Conservation (phyloP, 1,140 invertebrate species). For the Bombus soroeensis region DNA sequence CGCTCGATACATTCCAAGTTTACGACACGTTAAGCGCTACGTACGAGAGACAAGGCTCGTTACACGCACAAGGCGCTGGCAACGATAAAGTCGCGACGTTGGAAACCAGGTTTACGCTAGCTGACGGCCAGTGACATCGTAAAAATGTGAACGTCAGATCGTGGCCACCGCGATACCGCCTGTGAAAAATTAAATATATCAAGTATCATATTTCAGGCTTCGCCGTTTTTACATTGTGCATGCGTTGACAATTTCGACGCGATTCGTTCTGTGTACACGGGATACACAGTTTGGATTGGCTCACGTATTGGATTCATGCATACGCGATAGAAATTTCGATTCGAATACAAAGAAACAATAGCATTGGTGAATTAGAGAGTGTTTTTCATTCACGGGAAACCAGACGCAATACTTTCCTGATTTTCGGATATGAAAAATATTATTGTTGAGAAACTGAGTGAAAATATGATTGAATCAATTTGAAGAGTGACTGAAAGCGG, state of each 20-base stretch:
- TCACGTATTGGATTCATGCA: constrained; percentile 19
- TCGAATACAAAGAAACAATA: not conserved
- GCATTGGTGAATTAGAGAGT: not conserved
- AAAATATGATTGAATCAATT: not conserved
- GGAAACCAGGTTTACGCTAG: not conserved
- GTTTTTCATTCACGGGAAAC: not conserved
- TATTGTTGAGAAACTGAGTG: no score
- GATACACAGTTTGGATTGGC: constrained; percentile 10
- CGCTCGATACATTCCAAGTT: not conserved
- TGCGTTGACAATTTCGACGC: constrained; percentile 6
- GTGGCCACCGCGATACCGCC: not conserved
- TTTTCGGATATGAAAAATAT: not conserved
- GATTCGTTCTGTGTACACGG: constrained; percentile 19
- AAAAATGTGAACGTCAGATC: constrained; percentile 1
- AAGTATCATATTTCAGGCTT: constrained; percentile 22
- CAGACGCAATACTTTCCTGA: not conserved
- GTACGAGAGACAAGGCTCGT: constrained; percentile 16
- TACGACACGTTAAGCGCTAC: constrained; percentile 22
- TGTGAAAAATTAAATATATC: constrained; percentile 29
- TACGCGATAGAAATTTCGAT: constrained; percentile 16
- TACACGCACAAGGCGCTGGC: constrained; percentile 16
- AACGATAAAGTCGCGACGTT: constrained; percentile 29
- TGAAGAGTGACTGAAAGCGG: not conserved
- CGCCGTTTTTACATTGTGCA: not conserved
- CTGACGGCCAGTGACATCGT: not conserved